Conservation (phyloP, 2,797 vertebrate genomes). For the Pseudomugil gertrudae region DNA sequence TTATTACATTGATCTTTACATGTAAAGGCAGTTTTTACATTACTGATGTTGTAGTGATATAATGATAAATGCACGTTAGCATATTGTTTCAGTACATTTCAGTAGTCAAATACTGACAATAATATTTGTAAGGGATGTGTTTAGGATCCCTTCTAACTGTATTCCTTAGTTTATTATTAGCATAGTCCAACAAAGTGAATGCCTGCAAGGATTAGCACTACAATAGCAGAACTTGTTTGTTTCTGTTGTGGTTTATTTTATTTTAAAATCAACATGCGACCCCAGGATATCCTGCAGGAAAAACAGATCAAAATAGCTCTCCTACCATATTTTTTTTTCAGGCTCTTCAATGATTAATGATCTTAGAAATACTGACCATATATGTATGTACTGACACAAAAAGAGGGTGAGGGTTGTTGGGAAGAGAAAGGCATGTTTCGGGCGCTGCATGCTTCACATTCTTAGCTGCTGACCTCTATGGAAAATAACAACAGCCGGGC, state of each 20-base stretch:
- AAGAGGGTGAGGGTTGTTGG: slow-evolving; percentile 51
- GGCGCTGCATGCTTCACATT: slow-evolving; percentile 77
- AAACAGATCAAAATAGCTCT: slow-evolving; percentile 70
- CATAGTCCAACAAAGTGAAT: slow-evolving; percentile 3
- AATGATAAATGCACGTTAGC: not conserved
- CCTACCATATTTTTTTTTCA: slow-evolving; percentile 42
- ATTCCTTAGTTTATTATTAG: not conserved
- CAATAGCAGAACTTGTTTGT: slow-evolving; percentile 13
- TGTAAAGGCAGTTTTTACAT: not conserved
- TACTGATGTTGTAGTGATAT: not conserved
- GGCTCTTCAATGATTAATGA: slow-evolving; percentile 41
- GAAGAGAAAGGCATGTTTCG: slow-evolving; percentile 69
- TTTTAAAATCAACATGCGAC: slow-evolving; percentile 61
- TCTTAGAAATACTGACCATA: slow-evolving; percentile 47
- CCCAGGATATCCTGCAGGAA: slow-evolving; percentile 77
- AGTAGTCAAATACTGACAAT: not conserved
- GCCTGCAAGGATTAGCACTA: not conserved
- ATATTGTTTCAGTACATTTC: not conserved
- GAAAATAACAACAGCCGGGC: slow-evolving; percentile 81
- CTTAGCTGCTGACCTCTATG: slow-evolving; percentile 81
- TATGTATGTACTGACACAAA: slow-evolving; percentile 9
- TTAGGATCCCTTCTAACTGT: not conserved
- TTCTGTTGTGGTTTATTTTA: slow-evolving; percentile 28
- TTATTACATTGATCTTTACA: not conserved
- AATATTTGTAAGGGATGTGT: not conserved